Percentiles rank a stretch among this genome's conserved stretches.
Evolutionary conservation across 2,113 vertebrate species (phyloP).

Genomic region (Pluvianellus socialis): DNA sequence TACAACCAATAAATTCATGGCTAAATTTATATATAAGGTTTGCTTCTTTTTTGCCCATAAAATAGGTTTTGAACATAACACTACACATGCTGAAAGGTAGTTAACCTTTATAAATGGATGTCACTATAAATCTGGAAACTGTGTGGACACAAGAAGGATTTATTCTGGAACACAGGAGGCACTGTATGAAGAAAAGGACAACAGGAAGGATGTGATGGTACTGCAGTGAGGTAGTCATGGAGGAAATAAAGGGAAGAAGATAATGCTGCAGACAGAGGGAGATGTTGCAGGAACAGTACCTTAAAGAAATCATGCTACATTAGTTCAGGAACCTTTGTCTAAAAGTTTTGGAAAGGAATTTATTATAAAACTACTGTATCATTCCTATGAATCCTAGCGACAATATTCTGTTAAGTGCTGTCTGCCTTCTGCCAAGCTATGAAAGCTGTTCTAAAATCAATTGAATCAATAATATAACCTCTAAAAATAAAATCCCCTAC

Average conservation of each 20-base stretch:
- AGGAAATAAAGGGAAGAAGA: background rate
- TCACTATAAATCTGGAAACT: background rate
- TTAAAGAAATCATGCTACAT: background rate
- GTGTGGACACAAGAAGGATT: background rate
- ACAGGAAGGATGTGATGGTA: background rate
- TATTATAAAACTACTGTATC: background rate
- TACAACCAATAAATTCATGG: background rate
- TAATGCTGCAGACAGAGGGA: background rate
- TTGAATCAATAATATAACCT: background rate
- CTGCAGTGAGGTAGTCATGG: background rate
- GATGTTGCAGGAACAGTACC: background rate
- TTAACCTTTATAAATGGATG: background rate
- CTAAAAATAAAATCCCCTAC: background rate
- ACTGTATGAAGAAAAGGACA: background rate
- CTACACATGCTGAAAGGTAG: background rate
- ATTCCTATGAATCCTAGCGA: background rate
- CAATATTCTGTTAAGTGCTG: background rate
- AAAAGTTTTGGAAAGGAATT: background rate
- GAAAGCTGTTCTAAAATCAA: conserved; percentile 29
- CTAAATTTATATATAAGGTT: background rate
- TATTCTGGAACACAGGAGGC: background rate
- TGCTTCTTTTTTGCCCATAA: background rate
- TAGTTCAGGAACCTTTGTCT: background rate
- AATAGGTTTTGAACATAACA: background rate
- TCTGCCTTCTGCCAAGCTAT: background rate